These are phyloP conservation scores for Cyprinodon variegatus DNA, from an alignment of 2,113 vertebrate genomes.

Conservation along the genomic window DNA sequence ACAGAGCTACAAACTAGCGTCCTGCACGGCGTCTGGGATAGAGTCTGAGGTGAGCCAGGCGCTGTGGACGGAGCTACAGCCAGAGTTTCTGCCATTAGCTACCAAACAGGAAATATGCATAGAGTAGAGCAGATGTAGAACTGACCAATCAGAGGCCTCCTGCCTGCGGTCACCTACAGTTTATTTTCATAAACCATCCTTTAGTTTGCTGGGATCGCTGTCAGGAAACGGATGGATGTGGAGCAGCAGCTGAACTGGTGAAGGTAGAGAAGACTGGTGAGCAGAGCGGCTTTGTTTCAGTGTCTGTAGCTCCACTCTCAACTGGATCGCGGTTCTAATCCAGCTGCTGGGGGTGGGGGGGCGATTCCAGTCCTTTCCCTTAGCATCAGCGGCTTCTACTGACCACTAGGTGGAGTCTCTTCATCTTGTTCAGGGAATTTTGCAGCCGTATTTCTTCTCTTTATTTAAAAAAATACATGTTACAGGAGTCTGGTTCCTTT, in stretches of 20 bases:
- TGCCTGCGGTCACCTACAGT: too few species aligned
- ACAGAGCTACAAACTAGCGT: too few species aligned
- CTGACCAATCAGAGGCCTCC: too few species aligned
- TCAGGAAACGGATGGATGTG: constrained; percentile 59
- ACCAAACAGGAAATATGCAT: too few species aligned
- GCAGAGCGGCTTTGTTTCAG: constrained; percentile 36
- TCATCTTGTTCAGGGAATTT: constrained; percentile 69
- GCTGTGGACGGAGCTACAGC: too few species aligned
- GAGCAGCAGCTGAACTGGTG: neutral
- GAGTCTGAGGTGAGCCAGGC: too few species aligned
- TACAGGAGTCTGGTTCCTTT: constrained; percentile 48
- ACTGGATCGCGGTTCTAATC: constrained; percentile 40
- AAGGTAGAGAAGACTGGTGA: neutral
- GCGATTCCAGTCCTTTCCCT: constrained; percentile 24
- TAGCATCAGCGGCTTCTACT: constrained; percentile 58
- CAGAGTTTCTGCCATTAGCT: too few species aligned
- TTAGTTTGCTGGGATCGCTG: constrained; percentile 57
- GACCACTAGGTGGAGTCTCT: constrained; percentile 40
- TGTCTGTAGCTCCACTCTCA: constrained; percentile 56
- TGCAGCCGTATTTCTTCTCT: constrained; percentile 59
- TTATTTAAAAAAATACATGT: constrained; percentile 54
- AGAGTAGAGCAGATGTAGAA: too few species aligned
- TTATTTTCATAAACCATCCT: too few species aligned
- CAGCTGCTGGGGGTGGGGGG: neutral
- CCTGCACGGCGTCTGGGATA: too few species aligned